Evolutionary conservation across 2,797 vertebrate species (phyloP).

Genomic region (Helarctos malayanus): DNA sequence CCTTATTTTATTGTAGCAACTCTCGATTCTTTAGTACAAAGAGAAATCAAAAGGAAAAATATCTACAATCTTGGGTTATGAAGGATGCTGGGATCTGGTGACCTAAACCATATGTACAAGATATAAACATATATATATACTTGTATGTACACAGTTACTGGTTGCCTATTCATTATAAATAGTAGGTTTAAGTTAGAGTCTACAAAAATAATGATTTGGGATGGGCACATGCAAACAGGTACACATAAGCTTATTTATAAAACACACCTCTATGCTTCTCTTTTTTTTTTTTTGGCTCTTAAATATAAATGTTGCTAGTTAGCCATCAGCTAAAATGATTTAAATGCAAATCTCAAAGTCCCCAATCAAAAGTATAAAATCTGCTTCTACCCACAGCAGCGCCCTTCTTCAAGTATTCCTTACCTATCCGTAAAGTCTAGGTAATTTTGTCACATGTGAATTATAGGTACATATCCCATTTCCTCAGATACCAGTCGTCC

Average conservation of each 20-base stretch:
- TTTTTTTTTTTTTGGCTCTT: slow-evolving; percentile 73
- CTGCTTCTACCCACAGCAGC: slow-evolving; percentile 76
- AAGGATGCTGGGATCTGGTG: slow-evolving; percentile 76
- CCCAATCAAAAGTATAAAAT: slow-evolving; percentile 87
- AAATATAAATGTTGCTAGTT: slow-evolving; percentile 87
- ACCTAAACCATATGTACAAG: slow-evolving; percentile 85
- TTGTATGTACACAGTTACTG: slow-evolving; percentile 87
- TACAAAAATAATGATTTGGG: slow-evolving; percentile 90
- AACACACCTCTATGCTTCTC: slow-evolving; percentile 81
- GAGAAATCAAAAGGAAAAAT: slow-evolving; percentile 75
- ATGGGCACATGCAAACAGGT: slow-evolving; percentile 87
- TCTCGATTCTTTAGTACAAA: slow-evolving; percentile 84
- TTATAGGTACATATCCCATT: slow-evolving; percentile 64
- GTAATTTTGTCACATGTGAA: slow-evolving; percentile 60
- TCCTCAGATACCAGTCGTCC: slow-evolving; percentile 26
- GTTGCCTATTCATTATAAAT: slow-evolving; percentile 88
- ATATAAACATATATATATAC: slow-evolving; percentile 88
- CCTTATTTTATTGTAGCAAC: slow-evolving; percentile 71
- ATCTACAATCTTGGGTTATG: slow-evolving; percentile 80
- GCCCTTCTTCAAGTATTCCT: slow-evolving; percentile 84
- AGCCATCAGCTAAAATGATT: slow-evolving; percentile 79
- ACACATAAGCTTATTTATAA: slow-evolving; percentile 84
- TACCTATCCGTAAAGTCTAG: slow-evolving; percentile 64
- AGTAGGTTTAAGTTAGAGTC: slow-evolving; percentile 86
- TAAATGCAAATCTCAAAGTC: slow-evolving; percentile 74